phyloP scores from a whole-genome alignment of 2,888 invertebrate genomes.

The Catocala sponsa region DNA sequence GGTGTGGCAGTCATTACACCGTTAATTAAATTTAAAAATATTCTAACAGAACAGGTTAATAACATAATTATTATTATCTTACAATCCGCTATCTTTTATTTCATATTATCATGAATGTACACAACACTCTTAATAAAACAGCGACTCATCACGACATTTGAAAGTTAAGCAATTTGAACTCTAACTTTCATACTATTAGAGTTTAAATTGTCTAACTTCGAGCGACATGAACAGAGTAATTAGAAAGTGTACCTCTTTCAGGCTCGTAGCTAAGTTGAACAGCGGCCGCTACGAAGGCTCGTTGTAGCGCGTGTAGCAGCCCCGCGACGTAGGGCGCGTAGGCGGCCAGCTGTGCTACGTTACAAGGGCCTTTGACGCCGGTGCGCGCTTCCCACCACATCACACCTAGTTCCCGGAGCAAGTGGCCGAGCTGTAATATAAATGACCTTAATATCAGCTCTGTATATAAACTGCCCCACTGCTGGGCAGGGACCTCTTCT shows the following conservation, averaged over 20 bases:
- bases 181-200: too few species aligned
- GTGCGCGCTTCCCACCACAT: conserved; percentile 70
- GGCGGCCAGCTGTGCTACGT: conserved; percentile 24
- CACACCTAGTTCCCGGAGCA: conserved; percentile 68
- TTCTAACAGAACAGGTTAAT: too few species aligned
- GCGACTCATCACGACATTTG: too few species aligned
- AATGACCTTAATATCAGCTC: neutral
- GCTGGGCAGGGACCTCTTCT: too few species aligned
- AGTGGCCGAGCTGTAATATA: conserved; percentile 63
- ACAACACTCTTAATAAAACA: too few species aligned
- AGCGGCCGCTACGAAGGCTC: conserved; percentile 63
- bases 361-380: conserved; percentile 6
- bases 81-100: too few species aligned
- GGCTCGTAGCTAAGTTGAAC: conserved; percentile 62
- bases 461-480: neutral
- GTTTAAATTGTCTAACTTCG: too few species aligned
- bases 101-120: too few species aligned
- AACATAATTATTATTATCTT: too few species aligned
- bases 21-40: too few species aligned
- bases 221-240: neutral
- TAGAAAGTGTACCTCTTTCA: conserved; percentile 61
- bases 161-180: too few species aligned
- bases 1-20: too few species aligned
- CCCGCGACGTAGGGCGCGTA: conserved; percentile 61
- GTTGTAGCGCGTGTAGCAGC: conserved; percentile 56